Percentiles rank a stretch among this genome's conserved stretches.
phyloP scores from a whole-genome alignment of 2,797 vertebrate genomes.

The Fistularia commersonii region DNA sequence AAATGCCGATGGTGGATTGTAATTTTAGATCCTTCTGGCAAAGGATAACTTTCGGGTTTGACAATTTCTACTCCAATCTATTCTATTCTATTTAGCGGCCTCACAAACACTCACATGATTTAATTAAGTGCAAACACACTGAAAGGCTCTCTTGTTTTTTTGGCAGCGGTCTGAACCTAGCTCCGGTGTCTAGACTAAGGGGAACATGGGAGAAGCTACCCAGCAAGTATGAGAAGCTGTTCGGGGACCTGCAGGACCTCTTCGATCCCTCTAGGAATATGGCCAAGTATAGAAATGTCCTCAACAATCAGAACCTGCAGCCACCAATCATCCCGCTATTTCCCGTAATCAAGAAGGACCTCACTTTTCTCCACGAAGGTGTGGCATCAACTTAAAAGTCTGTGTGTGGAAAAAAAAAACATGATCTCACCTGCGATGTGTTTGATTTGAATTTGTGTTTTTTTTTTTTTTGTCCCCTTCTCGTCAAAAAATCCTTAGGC shows the following conservation, averaged over 20 bases:
- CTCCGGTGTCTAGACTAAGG: constrained; percentile 92
- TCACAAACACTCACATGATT: neutral
- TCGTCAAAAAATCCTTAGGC: constrained; percentile 67
- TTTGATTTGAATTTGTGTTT: neutral
- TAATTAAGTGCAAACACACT: neutral
- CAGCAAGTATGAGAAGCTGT: constrained; percentile 97
- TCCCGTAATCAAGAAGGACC: constrained; percentile 99
- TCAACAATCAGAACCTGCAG: constrained; percentile 97
- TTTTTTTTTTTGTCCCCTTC: neutral
- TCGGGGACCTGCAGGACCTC: constrained; percentile 96
- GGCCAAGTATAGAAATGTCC: constrained; percentile 98
- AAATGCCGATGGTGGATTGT: too few relatives aligned
- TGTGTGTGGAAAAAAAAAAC: neutral
- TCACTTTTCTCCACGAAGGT: constrained; percentile 98
- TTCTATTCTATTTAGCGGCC: too few relatives aligned
- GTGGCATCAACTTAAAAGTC: neutral
- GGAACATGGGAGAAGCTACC: constrained; percentile 98
- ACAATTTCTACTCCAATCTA: too few relatives aligned
- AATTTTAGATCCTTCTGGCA: too few relatives aligned
- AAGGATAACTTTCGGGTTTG: too few relatives aligned
- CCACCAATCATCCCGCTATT: constrained; percentile 97
- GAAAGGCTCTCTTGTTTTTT: neutral
- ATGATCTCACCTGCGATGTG: neutral
- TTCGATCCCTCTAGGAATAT: constrained; percentile 99
- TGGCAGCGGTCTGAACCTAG: constrained; percentile 90